phyloP scores from a whole-genome alignment of 2,797 vertebrate species.

The Clamator glandarius region DNA sequence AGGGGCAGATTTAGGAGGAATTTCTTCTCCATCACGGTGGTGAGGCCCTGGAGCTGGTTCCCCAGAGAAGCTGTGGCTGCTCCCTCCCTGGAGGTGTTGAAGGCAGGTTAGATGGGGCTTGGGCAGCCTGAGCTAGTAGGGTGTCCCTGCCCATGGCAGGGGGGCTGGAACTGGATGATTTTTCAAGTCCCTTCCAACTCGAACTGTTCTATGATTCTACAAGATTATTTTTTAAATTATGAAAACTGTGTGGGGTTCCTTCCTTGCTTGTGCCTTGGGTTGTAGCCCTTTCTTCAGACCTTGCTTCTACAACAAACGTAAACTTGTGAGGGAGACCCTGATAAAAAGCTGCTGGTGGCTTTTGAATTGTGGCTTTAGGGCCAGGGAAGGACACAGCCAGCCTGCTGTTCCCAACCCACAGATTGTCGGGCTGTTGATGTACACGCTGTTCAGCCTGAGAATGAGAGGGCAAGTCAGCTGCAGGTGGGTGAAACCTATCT shows the following conservation, averaged over 20 bases:
- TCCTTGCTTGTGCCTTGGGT: not conserved
- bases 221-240: not conserved
- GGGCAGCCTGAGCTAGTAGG: too few relatives aligned
- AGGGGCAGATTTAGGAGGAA: too few relatives aligned
- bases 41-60: too few relatives aligned
- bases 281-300: not conserved
- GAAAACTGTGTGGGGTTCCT: not conserved
- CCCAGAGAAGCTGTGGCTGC: too few relatives aligned
- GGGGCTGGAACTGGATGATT: too few relatives aligned
- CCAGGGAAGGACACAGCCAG: not conserved
- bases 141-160: too few relatives aligned
- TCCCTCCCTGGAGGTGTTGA: too few relatives aligned
- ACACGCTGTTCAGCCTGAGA: constrained; percentile 33
- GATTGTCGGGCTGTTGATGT: not conserved
- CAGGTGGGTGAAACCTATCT: constrained; percentile 58
- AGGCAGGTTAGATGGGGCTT: too few relatives aligned
- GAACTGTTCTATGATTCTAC: not conserved
- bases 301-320: not conserved
- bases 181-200: too few relatives aligned
- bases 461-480: constrained; percentile 39
- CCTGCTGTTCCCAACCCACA: not conserved
- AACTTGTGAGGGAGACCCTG: rapidly evolving
- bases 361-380: not conserved
- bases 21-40: too few relatives aligned
- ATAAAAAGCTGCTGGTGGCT: rapidly evolving